Evolutionary conservation across 2,797 vertebrate species (phyloP).

Genomic region (Pristis pectinata): DNA sequence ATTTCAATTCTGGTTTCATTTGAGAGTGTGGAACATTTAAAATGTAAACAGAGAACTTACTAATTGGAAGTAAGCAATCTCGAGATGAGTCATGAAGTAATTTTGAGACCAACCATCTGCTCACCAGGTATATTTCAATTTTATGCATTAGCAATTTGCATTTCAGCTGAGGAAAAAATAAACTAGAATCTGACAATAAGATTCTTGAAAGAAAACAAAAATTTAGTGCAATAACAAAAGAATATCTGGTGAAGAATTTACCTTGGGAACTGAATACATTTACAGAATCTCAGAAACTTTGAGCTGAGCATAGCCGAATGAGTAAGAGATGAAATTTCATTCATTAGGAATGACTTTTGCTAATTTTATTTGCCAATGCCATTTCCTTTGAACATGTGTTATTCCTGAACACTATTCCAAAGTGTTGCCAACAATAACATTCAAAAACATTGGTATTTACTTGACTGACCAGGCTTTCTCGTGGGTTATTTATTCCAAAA

Average conservation of each 20-base stretch:
- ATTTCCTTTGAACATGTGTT: background rate
- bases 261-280: background rate
- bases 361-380: background rate
- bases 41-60: no score
- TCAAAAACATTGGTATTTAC: background rate
- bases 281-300: background rate
- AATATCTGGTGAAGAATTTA: no score
- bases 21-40: background rate
- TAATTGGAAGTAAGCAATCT: background rate
- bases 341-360: background rate
- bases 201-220: background rate
- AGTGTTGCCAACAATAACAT: background rate
- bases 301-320: background rate
- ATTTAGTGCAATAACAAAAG: background rate
- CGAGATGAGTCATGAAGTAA: background rate
- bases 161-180: background rate
- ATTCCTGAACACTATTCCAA: background rate
- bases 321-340: background rate
- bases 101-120: background rate
- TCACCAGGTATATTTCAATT: background rate
- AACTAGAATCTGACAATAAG: background rate
- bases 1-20: background rate
- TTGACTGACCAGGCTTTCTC: background rate
- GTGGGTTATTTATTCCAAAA: background rate
- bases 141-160: background rate